Conservation (phyloP, 2,113 vertebrate genomes). For the Platichthys stellatus region DNA sequence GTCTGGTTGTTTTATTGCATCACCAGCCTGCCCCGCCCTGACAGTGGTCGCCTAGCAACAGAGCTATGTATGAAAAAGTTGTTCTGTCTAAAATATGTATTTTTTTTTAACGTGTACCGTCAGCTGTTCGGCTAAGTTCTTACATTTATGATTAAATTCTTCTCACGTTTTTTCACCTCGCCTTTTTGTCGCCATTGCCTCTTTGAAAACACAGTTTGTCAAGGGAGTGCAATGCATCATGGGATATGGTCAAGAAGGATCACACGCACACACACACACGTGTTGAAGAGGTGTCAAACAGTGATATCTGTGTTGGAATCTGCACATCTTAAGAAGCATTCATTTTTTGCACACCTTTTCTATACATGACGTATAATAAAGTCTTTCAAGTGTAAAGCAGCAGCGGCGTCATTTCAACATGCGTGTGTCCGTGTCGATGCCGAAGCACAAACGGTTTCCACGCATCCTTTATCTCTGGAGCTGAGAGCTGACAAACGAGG, state of each 20-base stretch:
- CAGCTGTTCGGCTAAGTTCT: neutral
- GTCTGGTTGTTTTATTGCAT: too few species aligned
- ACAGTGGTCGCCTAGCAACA: too few species aligned
- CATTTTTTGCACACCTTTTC: neutral
- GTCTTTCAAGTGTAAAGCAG: constrained; percentile 6
- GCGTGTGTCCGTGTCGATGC: constrained; percentile 13
- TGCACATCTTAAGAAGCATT: constrained; percentile 12
- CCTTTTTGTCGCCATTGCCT: too few species aligned
- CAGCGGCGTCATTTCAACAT: constrained; percentile 15
- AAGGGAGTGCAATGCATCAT: too few species aligned
- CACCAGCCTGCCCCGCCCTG: too few species aligned
- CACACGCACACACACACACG: neutral
- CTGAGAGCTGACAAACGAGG: constrained; percentile 78
- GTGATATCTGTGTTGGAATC: neutral
- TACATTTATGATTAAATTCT: too few species aligned
- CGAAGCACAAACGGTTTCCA: constrained; percentile 41
- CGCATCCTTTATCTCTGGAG: constrained; percentile 83
- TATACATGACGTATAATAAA: neutral
- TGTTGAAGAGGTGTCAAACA: constrained; percentile 37
- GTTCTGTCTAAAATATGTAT: too few species aligned
- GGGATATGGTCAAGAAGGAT: too few species aligned
- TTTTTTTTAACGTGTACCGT: too few species aligned
- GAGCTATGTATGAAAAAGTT: too few species aligned
- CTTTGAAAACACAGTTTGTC: too few species aligned
- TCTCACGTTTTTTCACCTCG: too few species aligned